Evolutionary conservation across 1,140 invertebrate species (phyloP).

Genomic region (Metaphire vulgaris): DNA sequence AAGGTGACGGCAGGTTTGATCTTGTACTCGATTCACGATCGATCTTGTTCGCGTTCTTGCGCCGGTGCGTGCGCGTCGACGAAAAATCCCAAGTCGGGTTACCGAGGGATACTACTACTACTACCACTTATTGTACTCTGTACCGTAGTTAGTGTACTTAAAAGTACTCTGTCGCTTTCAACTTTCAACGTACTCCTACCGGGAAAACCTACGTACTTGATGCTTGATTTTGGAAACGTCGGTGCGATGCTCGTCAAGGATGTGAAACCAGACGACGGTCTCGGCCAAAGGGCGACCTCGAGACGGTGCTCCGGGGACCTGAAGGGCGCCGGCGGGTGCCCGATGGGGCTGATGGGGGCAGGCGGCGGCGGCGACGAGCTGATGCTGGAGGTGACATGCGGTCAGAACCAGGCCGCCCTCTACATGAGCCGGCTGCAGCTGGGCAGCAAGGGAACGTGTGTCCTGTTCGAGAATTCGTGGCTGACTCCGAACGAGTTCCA

Average conservation of each 20-base stretch:
- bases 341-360: too few relatives aligned
- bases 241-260: background rate
- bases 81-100: too few relatives aligned
- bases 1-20: too few relatives aligned
- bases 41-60: too few relatives aligned
- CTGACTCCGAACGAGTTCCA: slow-evolving; percentile 57
- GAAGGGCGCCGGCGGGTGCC: background rate
- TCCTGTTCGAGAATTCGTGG: slow-evolving; percentile 52
- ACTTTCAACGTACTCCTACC: too few relatives aligned
- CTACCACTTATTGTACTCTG: too few relatives aligned
- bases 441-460: slow-evolving; percentile 50
- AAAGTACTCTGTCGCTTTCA: too few relatives aligned
- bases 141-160: too few relatives aligned
- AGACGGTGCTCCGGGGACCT: background rate
- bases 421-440: slow-evolving; percentile 20
- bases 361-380: background rate
- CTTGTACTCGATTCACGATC: too few relatives aligned
- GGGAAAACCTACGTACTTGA: too few relatives aligned
- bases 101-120: too few relatives aligned
- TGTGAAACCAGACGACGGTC: background rate
- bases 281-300: background rate
- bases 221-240: background rate
- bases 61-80: too few relatives aligned
- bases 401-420: slow-evolving; percentile 10
- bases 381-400: slow-evolving; percentile 21